Evolutionary conservation across 1,140 invertebrate genomes (phyloP).

Genomic region (Drosophila ironensis): DNA sequence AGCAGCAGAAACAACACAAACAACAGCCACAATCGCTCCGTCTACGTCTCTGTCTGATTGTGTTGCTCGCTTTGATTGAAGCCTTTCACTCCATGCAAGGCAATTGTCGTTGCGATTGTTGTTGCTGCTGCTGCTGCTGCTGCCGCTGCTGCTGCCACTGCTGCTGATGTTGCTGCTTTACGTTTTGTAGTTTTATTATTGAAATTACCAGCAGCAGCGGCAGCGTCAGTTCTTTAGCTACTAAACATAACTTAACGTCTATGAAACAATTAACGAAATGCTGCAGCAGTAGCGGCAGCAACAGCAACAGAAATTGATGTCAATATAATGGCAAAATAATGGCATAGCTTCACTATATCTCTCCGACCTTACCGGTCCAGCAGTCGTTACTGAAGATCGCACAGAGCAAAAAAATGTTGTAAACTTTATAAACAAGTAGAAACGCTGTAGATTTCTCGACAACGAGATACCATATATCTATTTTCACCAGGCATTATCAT

Average conservation of each 20-base stretch:
- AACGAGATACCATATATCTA: no score
- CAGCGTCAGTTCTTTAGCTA: conserved; percentile 69
- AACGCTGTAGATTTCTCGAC: no score
- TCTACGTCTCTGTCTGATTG: conserved; percentile 74
- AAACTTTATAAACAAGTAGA: no score
- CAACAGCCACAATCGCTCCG: conserved; percentile 67
- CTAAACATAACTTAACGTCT: conserved; percentile 78
- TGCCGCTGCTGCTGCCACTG: conserved; percentile 43
- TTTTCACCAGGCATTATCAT: no score
- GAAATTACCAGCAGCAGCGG: conserved; percentile 64
- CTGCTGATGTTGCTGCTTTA: conserved; percentile 52
- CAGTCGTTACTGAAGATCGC: conserved; percentile 12
- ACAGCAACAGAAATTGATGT: conserved; percentile 64
- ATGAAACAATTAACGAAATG: conserved; percentile 79
- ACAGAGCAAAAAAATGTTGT: background rate
- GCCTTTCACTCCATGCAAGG: conserved; percentile 81
- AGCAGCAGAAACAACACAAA: conserved; percentile 43
- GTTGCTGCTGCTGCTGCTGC: conserved; percentile 39
- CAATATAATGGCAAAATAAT: conserved; percentile 79
- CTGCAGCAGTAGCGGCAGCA: conserved; percentile 34
- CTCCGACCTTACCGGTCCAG: conserved; percentile 3
- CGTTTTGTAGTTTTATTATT: conserved; percentile 78
- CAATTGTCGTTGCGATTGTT: conserved; percentile 73
- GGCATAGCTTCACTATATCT: conserved; percentile 56
- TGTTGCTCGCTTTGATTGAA: conserved; percentile 79